Evolutionary conservation across 1,140 invertebrate species (phyloP), one percentile per base, ranked within the genome.

Genomic region (Frieseomelitta varia): DNA sequence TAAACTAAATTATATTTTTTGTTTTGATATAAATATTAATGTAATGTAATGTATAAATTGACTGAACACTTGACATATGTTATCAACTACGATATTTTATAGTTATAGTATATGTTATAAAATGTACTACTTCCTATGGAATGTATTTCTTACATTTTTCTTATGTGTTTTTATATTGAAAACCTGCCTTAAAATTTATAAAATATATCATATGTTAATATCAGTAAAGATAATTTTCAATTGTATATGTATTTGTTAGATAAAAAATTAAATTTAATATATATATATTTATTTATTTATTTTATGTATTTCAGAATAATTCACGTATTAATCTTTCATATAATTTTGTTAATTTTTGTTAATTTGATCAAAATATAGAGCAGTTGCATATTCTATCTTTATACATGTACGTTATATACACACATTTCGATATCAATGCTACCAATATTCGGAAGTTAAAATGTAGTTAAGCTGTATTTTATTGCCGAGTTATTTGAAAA

Each of bases 1-100:
- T 95, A 89, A 93, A 79, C 81, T 75, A 27, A 11, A 72, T 55
- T 51, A 53, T 68, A 65, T 79, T 53, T 58, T 74, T 55, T 39
- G n/a, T n/a, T 47, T 71, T 80, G 47, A 21, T 12, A 19, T 61
- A 19, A 81, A 56, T n/a, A 39, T 47, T 47, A 53, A 8, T 68
- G 47, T 77, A 24, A 77, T 77, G 47, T 68, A 68, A 58, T 82
- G 73, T 77, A 82, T n/a, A 82, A n/a, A 56, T 56, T 68, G 11
- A 39, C 4, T 76, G 58, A 77, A 82, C 58, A 8, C 19, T 81
- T 74, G 0, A n/a, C 58, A 68, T 55, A 68, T 82, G 56, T 77
- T 68, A 58, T 77, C 19, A 56, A 68, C 65, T 68, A 21, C 21
- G 63, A 63, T 82, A 77, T 77, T 77, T 69, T 68, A 68, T 47